Conservation (phyloP, 2,113 vertebrate genomes). For the Gnathonemus longibarbis region DNA sequence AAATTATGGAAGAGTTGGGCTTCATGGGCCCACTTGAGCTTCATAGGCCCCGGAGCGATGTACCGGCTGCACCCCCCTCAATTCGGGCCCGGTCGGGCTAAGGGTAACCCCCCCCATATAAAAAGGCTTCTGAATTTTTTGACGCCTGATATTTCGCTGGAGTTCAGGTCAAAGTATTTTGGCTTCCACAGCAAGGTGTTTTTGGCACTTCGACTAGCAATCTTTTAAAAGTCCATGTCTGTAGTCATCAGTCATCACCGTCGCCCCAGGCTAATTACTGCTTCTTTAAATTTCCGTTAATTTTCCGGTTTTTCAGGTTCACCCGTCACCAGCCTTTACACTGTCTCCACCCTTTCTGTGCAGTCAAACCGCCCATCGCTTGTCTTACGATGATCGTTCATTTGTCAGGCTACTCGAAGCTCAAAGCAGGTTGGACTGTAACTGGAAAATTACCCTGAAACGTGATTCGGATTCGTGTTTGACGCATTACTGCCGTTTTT, state of each 20-base stretch:
- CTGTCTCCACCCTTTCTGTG: background rate
- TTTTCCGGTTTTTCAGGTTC: background rate
- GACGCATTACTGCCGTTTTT: background rate
- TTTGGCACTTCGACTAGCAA: background rate
- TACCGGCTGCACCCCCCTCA: too few relatives aligned
- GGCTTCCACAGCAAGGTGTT: background rate
- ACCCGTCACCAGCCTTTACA: background rate
- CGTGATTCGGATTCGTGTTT: background rate
- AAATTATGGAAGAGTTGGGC: too few relatives aligned
- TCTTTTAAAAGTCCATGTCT: background rate
- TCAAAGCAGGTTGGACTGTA: background rate
- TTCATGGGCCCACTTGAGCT: too few relatives aligned
- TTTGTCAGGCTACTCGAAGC: background rate
- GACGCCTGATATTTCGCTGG: background rate
- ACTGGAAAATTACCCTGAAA: background rate
- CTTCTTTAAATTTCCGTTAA: background rate
- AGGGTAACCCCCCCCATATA: background rate
- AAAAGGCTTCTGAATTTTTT: background rate
- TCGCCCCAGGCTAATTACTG: background rate
- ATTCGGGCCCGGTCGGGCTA: too few relatives aligned
- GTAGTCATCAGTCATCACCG: background rate
- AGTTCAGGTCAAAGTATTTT: background rate
- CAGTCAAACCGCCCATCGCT: background rate
- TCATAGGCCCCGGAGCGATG: too few relatives aligned
- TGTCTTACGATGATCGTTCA: background rate